These are phyloP conservation scores for Portunus trituberculatus DNA, from an alignment of 1,140 invertebrate species.

Conservation along the genomic window DNA sequence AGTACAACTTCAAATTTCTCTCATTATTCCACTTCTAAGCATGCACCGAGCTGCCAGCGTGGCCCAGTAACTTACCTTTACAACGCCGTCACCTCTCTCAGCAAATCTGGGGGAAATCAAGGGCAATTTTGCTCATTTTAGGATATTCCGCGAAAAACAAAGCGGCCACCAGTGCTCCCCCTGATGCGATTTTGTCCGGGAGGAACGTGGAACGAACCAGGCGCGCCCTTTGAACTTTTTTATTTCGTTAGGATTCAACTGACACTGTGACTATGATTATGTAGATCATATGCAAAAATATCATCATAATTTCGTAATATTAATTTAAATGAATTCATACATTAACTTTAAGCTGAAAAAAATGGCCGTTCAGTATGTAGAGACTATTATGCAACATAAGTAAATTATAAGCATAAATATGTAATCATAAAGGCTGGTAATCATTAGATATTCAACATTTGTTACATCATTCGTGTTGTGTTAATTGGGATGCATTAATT, in stretches of 20 bases:
- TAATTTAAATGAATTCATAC: too few relatives aligned
- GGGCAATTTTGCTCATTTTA: constrained; percentile 57
- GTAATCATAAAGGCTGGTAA: too few relatives aligned
- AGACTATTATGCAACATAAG: too few relatives aligned
- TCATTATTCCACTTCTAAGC: constrained; percentile 43
- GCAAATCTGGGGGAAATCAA: constrained; percentile 59
- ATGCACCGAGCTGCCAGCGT: constrained; percentile 45
- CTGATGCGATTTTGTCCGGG: constrained; percentile 73
- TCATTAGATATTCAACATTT: too few relatives aligned
- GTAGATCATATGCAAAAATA: not conserved
- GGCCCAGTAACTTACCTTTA: constrained; percentile 62
- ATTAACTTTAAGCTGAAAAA: too few relatives aligned
- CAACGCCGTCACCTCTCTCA: constrained; percentile 48
- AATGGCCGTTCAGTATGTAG: too few relatives aligned
- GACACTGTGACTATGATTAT: not conserved
- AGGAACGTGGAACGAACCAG: constrained; percentile 63
- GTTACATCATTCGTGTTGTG: too few relatives aligned
- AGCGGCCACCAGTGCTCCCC: constrained; percentile 72
- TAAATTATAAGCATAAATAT: too few relatives aligned
- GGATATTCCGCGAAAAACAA: constrained; percentile 71
- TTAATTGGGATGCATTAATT: too few relatives aligned
- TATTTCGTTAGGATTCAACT: not conserved
- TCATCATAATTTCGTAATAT: not conserved
- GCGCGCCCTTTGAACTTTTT: constrained; percentile 63
- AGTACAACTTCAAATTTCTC: constrained; percentile 66